A percentile compares a stretch with the other conserved stretches of the same genome.
Conservation (phyloP, 1,140 invertebrate species). For the Brachionus angularis region DNA sequence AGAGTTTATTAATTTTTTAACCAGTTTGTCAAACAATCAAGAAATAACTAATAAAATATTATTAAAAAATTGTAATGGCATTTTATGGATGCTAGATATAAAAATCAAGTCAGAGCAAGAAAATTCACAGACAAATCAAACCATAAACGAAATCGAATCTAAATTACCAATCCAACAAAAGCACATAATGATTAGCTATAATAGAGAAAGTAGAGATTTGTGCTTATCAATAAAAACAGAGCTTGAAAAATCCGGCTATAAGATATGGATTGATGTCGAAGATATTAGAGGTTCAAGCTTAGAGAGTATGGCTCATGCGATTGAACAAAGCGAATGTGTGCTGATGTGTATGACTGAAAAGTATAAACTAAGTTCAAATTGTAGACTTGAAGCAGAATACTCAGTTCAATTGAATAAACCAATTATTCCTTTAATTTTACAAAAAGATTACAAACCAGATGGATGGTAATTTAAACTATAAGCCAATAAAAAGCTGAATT, state of each 20-base stretch:
- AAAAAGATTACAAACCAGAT: slow-evolving; percentile 50
- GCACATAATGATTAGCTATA: slow-evolving; percentile 25
- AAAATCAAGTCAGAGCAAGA: no score
- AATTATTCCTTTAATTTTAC: slow-evolving; percentile 51
- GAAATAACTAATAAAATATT: background rate
- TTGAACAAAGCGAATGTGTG: slow-evolving; percentile 53
- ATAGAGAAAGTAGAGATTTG: slow-evolving; percentile 10
- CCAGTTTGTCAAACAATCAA: background rate
- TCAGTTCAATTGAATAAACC: slow-evolving; percentile 49
- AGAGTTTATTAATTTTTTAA: background rate
- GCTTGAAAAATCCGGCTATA: background rate
- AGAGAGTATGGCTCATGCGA: slow-evolving; percentile 56
- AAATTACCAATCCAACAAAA: background rate
- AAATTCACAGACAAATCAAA: background rate
- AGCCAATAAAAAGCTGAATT: background rate
- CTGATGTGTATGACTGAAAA: slow-evolving; percentile 48
- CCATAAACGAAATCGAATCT: background rate
- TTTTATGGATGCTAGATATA: slow-evolving; percentile 4
- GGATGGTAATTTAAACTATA: slow-evolving; percentile 47
- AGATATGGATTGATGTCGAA: slow-evolving; percentile 48
- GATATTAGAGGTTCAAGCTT: slow-evolving; percentile 49
- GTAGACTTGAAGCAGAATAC: slow-evolving; percentile 51
- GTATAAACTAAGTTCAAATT: slow-evolving; percentile 19
- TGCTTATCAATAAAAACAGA: slow-evolving; percentile 6
- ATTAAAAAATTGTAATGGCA: background rate